A percentile compares a stretch with the other conserved stretches of the same genome.
Evolutionary conservation across 2,888 invertebrate species (phyloP).

Genomic region (Lasioglossum villosulum): DNA sequence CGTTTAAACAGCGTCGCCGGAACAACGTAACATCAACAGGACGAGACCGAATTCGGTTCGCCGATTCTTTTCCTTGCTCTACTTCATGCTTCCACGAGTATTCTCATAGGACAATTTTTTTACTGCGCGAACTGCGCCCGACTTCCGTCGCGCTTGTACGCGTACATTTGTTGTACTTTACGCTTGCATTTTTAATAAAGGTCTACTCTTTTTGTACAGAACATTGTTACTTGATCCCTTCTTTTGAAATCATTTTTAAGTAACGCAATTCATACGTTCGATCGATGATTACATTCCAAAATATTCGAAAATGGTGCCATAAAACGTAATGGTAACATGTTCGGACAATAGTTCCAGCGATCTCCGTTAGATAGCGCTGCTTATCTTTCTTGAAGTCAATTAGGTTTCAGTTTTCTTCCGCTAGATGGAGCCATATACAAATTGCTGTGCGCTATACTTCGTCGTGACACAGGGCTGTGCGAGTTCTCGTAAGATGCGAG

Average conservation of each 20-base stretch:
- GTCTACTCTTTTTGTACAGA: conserved; percentile 1
- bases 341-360: background rate
- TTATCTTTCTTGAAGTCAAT: too few relatives aligned
- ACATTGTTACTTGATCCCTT: too few relatives aligned
- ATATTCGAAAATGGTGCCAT: background rate
- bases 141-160: background rate
- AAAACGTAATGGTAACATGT: background rate
- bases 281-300: background rate
- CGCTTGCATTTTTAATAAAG: conserved; percentile 31
- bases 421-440: too few relatives aligned
- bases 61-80: background rate
- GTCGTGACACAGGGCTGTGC: too few relatives aligned
- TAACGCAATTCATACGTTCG: background rate
- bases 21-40: background rate
- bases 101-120: conserved; percentile 14
- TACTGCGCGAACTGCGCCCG: conserved; percentile 12
- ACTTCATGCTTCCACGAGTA: background rate
- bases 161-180: conserved; percentile 25
- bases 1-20: background rate
- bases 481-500: too few relatives aligned
- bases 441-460: too few relatives aligned
- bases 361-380: too few relatives aligned
- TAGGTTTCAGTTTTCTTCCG: too few relatives aligned
- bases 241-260: background rate
- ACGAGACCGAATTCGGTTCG: background rate